A percentile compares a stretch with the other conserved stretches of the same genome.
phyloP scores from a whole-genome alignment of 1,140 invertebrate species.

The Vollenhovia emeryi region DNA sequence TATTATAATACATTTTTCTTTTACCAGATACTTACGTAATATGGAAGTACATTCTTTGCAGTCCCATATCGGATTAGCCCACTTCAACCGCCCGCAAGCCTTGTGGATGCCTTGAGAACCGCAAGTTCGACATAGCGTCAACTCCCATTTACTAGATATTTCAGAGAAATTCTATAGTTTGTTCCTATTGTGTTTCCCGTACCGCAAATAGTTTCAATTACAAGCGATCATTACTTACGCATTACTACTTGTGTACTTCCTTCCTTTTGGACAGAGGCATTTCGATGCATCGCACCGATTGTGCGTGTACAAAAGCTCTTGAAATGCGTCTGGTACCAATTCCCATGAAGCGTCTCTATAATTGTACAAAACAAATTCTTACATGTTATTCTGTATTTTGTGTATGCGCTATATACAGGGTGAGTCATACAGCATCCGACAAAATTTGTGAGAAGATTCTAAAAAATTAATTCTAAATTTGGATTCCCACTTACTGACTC shows the following conservation, averaged over 20 bases:
- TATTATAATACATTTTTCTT: not conserved
- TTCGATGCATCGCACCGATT: constrained; percentile 86
- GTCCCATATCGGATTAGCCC: constrained; percentile 79
- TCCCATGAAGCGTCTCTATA: constrained; percentile 91
- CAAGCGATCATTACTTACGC: constrained; percentile 79
- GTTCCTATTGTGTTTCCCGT: not conserved
- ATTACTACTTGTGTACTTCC: constrained; percentile 84
- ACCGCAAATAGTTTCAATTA: not conserved
- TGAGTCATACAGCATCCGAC: too few species aligned
- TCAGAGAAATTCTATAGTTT: not conserved
- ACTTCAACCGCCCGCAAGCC: constrained; percentile 83
- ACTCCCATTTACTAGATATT: constrained; percentile 85
- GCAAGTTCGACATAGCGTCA: constrained; percentile 86
- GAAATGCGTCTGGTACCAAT: constrained; percentile 88
- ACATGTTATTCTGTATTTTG: not conserved
- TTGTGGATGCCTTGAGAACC: constrained; percentile 87
- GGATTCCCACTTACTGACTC: constrained; percentile 84
- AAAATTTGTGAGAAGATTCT: too few species aligned
- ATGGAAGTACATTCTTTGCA: constrained; percentile 80
- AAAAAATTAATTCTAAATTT: not conserved
- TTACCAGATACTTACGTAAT: constrained; percentile 62
- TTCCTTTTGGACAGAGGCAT: constrained; percentile 87
- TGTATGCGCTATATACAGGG: not conserved
- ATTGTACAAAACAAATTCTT: constrained; percentile 38
- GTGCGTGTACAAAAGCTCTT: constrained; percentile 87